Percentiles rank a stretch among this genome's conserved stretches.
phyloP scores from a whole-genome alignment of 2,113 vertebrate species.

The Silurus glanis region DNA sequence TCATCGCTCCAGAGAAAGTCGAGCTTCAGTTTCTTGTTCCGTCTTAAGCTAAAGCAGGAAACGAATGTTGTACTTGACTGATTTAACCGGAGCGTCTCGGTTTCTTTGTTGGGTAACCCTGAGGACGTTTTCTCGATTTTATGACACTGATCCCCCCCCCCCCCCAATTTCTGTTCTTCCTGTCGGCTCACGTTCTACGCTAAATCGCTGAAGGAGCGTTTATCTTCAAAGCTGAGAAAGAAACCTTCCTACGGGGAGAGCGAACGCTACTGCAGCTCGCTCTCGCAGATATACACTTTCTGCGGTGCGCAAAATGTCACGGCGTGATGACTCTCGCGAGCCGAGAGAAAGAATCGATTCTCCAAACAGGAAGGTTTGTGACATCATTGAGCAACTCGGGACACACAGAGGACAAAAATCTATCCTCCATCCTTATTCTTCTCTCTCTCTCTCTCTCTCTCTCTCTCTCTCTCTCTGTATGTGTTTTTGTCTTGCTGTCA shows the following conservation, averaged over 20 bases:
- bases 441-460: neutral
- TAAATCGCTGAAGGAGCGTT: neutral
- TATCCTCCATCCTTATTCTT: neutral
- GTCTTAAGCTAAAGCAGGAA: neutral
- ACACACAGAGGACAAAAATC: neutral
- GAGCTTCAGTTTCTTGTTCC: neutral
- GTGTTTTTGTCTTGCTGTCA: neutral
- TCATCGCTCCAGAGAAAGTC: neutral
- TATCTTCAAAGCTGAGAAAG: neutral
- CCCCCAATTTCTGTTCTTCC: neutral
- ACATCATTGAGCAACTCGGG: conserved; percentile 19
- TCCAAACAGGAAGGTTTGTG: conserved; percentile 21
- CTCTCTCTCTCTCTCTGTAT: neutral
- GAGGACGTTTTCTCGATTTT: neutral
- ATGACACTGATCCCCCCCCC: neutral
- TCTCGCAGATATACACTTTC: neutral
- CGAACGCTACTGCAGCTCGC: neutral
- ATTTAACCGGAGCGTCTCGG: neutral
- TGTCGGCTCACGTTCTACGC: neutral
- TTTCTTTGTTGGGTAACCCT: neutral
- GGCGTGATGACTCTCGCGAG: neutral
- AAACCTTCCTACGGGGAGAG: neutral
- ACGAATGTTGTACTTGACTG: neutral
- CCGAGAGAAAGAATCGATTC: neutral
- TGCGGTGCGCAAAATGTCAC: conserved; percentile 11